Evolutionary conservation across 2,113 vertebrate species (phyloP), one percentile per base, ranked within the genome.

Genomic region (Mirza zaza): DNA sequence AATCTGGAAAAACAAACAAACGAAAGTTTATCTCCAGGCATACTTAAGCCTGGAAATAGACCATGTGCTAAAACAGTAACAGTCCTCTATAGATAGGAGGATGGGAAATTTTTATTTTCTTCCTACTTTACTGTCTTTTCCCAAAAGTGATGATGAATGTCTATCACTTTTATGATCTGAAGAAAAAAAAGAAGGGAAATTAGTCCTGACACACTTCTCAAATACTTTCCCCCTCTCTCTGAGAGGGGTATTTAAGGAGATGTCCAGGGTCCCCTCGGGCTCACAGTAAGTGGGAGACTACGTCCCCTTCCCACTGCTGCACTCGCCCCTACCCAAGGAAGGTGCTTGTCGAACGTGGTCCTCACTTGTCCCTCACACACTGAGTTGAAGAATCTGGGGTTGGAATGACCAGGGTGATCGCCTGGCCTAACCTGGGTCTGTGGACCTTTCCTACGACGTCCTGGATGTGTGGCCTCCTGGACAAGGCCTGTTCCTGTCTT

Each of bases 261-360:
- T 9, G 67, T 36, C 82, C 27, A 0, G 7, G n/a, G 52, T 20
- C 81, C 57, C 63, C 29, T 87, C n/a, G 52, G n/a, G 90, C 82
- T 82, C 32, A 11, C 21, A 2, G 20, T 39, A 25, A 9, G 13
- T 0, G 25, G 20, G 71, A 71, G 23, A n/a, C 50, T 20, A 27
- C n/a, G 8, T 68, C 77, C 42, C 8, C 67, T 27, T 34, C 39
- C 2, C 7, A 11, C 42, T 27, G 5, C 8, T 34, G 32, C 15
- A 25, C 1, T 1, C 6, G 4, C 18, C 87, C 3, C 76, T 25
- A 4, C 9, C 3, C 0, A 3, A 3, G 6, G 4, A 65, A 81
- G 70, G n/a, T 23, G 20, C 76, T 73, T 27, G 88, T 39, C 1
- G 5, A 52, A 32, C 61, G 23, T 12, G 32, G 23, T 8, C 75